Conservation (phyloP, 1,140 invertebrate genomes). For the Drosophila murphyi region DNA sequence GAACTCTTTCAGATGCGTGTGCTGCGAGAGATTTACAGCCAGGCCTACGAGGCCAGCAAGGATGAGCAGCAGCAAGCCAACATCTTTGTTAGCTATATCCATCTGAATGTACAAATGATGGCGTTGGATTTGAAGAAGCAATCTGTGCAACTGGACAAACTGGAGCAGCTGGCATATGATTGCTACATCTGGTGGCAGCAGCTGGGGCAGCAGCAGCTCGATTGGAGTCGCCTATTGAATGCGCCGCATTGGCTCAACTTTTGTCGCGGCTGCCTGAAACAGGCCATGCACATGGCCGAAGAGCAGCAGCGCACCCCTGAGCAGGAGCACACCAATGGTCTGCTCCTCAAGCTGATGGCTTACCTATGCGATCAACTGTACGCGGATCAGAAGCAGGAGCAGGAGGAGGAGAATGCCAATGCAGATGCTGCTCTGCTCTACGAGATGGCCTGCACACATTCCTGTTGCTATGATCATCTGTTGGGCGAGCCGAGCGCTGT, state of each 20-base stretch:
- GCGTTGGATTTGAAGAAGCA: conserved; percentile 86
- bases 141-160: conserved; percentile 55
- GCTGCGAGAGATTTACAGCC: conserved; percentile 86
- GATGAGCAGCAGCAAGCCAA: conserved; percentile 80
- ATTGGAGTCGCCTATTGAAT: conserved; percentile 84
- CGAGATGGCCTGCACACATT: conserved; percentile 91
- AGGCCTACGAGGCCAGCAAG: conserved; percentile 72
- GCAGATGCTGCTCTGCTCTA: conserved; percentile 85
- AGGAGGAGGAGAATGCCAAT: conserved; percentile 4
- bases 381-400: conserved; percentile 54
- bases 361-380: conserved; percentile 87
- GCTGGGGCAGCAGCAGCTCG: conserved; percentile 33
- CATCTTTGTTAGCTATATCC: conserved; percentile 86
- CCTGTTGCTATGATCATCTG: conserved; percentile 88
- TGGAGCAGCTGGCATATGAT: conserved; percentile 62
- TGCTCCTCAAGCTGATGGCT: conserved; percentile 86
- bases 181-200: conserved; percentile 80
- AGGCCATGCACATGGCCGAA: conserved; percentile 86
- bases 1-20: conserved; percentile 86
- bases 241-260: conserved; percentile 88
- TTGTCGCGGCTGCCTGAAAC: conserved; percentile 88
- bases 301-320: conserved; percentile 66
- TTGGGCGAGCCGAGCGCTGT: conserved; percentile 83
- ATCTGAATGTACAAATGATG: conserved; percentile 86
- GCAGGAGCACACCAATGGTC: conserved; percentile 66